These are phyloP conservation scores for Macrobrachium nipponense DNA, from an alignment of 1,140 invertebrate genomes.

Conservation along the genomic window DNA sequence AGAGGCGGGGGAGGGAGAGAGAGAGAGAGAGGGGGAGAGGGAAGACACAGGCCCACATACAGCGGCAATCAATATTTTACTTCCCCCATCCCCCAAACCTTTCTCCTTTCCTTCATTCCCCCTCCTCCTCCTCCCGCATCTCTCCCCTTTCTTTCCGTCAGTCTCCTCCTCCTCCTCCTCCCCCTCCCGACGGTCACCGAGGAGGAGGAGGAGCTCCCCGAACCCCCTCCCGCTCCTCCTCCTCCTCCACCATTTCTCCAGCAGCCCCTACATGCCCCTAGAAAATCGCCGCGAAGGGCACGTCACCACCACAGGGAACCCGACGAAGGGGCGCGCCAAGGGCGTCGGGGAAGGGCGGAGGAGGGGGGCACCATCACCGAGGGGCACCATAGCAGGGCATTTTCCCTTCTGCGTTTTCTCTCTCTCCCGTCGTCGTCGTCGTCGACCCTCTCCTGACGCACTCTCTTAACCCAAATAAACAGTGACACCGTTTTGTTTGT, in stretches of 20 bases:
- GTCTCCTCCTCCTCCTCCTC: background rate
- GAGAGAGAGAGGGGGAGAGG: slow-evolving; percentile 27
- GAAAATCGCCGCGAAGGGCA: background rate
- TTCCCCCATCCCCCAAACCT: slow-evolving; percentile 42
- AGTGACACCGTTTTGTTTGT: slow-evolving; percentile 46
- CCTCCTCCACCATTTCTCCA: too few species aligned
- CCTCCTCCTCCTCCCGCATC: slow-evolving; percentile 2
- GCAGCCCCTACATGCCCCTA: background rate
- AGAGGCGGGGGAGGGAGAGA: slow-evolving; percentile 30
- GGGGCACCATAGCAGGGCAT: too few species aligned
- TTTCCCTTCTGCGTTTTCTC: slow-evolving; percentile 38
- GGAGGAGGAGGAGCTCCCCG: too few species aligned
- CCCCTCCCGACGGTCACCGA: too few species aligned
- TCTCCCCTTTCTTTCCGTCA: background rate
- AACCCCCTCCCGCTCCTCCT: too few species aligned
- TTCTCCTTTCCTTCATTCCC: slow-evolving; percentile 15
- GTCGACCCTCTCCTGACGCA: slow-evolving; percentile 57
- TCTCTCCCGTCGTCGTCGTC: too few species aligned
- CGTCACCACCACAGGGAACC: too few species aligned
- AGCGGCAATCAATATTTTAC: slow-evolving; percentile 61
- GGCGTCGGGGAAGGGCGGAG: too few species aligned
- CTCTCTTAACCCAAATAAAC: slow-evolving; percentile 54
- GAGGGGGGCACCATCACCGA: too few species aligned
- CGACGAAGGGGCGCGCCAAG: too few species aligned
- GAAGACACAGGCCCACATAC: slow-evolving; percentile 41